A percentile compares a stretch with the other conserved stretches of the same genome.
Evolutionary conservation across 1,140 invertebrate genomes (phyloP).

Genomic region (Rhopalosiphum padi): DNA sequence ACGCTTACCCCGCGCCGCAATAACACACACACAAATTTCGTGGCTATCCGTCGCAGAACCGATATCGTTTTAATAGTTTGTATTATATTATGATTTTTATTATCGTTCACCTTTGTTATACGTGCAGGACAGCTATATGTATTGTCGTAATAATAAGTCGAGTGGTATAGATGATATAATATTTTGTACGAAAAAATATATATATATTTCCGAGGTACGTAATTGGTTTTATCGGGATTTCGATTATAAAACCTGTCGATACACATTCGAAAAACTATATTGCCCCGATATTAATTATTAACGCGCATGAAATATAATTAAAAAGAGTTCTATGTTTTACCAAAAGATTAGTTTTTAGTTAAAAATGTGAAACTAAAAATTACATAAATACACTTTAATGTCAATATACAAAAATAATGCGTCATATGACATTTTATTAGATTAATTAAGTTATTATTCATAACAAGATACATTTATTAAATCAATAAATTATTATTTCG

Average conservation of each 20-base stretch:
- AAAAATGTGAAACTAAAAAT: background rate
- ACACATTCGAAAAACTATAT: background rate
- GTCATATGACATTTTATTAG: background rate
- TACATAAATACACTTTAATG: background rate
- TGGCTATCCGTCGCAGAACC: background rate
- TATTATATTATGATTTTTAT: background rate
- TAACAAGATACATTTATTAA: background rate
- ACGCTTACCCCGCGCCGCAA: too few relatives aligned
- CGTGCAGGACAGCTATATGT: background rate
- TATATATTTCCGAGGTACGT: background rate
- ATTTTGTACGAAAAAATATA: background rate
- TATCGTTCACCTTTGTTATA: background rate
- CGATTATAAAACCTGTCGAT: background rate
- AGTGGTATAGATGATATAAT: background rate
- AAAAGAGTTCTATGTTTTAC: background rate
- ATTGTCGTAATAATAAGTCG: background rate
- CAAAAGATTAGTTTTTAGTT: background rate
- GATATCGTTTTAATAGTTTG: background rate
- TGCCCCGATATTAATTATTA: background rate
- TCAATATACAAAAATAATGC: background rate
- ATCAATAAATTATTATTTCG: background rate
- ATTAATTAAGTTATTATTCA: background rate
- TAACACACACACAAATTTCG: too few relatives aligned
- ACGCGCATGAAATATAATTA: background rate
- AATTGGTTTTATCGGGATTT: background rate